Conservation (phyloP, 1,140 invertebrate species). For the Eciton burchellii region DNA sequence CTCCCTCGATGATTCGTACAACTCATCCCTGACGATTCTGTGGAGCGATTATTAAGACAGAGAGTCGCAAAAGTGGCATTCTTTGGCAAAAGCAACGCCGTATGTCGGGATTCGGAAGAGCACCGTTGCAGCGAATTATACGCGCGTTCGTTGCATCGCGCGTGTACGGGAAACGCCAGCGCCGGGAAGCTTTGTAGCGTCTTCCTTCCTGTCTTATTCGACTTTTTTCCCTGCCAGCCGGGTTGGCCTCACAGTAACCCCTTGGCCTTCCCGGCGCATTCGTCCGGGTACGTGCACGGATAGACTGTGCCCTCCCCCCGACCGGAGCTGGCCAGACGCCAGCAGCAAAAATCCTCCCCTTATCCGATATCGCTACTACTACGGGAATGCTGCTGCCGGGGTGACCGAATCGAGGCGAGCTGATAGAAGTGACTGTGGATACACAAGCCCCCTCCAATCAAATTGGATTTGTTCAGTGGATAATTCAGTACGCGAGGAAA, state of each 20-base stretch:
- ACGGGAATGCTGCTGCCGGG: slow-evolving; percentile 49
- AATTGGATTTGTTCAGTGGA: slow-evolving; percentile 55
- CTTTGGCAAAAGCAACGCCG: no score
- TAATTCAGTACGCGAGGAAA: slow-evolving; percentile 50
- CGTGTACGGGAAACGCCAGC: slow-evolving; percentile 8
- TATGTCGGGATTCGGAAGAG: slow-evolving; percentile 13
- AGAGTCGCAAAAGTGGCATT: no score
- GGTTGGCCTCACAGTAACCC: slow-evolving; percentile 10
- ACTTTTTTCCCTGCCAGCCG: slow-evolving; percentile 3
- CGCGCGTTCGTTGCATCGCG: slow-evolving; percentile 42
- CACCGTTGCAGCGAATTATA: slow-evolving; percentile 36
- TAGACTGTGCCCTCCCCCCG: not conserved
- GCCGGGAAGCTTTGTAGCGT: slow-evolving; percentile 4
- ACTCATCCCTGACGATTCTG: no score
- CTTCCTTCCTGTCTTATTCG: not conserved
- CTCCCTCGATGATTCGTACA: no score
- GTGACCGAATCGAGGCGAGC: slow-evolving; percentile 38
- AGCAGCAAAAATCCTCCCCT: slow-evolving; percentile 56
- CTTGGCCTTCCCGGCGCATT: not conserved
- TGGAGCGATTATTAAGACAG: no score
- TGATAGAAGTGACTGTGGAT: slow-evolving; percentile 43
- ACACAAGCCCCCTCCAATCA: slow-evolving; percentile 42
- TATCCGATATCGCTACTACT: slow-evolving; percentile 45
- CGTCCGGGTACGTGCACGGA: slow-evolving; percentile 21
- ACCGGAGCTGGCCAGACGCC: slow-evolving; percentile 37